Evolutionary conservation across 2,888 invertebrate species (phyloP), one percentile per base, ranked within the genome.

Genomic region (Dilophus febrilis): DNA sequence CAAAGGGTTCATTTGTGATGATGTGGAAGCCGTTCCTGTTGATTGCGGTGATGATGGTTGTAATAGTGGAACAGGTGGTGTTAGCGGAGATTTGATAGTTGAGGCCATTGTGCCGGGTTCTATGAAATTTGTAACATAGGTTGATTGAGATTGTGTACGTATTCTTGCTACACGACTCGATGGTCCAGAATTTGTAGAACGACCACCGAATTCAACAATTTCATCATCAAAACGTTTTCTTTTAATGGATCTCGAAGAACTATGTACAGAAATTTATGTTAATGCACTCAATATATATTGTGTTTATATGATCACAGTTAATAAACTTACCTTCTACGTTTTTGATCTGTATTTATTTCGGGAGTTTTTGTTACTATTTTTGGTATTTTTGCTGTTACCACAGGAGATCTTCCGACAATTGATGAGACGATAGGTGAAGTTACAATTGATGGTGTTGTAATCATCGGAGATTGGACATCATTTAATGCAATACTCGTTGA

Each of bases 171-270:
- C 45, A 17, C 59, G 53, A 7, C 54, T 53, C 6, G 54, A 40
- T 30, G 51, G 54, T n/a, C n/a, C n/a, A n/a, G n/a, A n/a, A n/a
- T n/a, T n/a, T 18, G 48, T 55, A 40, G 68, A 76, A 0, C 76
- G 74, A 50, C 76, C 62, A 37, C 79, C 76, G 42, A 84, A 64
- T 52, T 95, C 94, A 0, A 95, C 94, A 42, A 95, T 66, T 64
- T 97, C 95, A 70, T 95, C 95, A 57, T 95, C 95, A 64, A 95
- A 95, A 50, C 92, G 83, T 51, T 87, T 81, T 1, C 95, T 72
- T 60, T 94, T 95, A 51, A 95, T 94, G 2, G 92, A 92, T 42
- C 95, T 71, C 22, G 87, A 88, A 11, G 92, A 92, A 58, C 90
- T 87, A 54, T 55, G 61, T 18, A 11, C 18, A 6, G 13, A 37